Conservation (phyloP, 2,113 vertebrate species). For the Piaya cayana region DNA sequence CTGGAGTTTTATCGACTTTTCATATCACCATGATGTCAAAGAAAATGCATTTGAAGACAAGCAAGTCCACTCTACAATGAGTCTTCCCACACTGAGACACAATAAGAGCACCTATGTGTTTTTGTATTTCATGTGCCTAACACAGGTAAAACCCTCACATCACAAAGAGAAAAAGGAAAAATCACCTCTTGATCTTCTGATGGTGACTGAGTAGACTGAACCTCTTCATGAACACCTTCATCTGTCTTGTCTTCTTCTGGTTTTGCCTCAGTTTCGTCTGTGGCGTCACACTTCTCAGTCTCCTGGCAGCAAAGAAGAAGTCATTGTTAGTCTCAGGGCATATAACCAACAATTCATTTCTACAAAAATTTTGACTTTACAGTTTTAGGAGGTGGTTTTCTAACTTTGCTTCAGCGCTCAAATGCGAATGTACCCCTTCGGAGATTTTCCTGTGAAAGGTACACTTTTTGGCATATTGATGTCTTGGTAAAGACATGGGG, state of each 20-base stretch:
- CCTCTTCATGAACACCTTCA: background rate
- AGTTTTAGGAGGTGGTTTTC: background rate
- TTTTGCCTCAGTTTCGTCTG: background rate
- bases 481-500: background rate
- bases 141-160: background rate
- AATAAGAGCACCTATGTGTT: background rate
- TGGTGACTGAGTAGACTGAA: background rate
- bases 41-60: background rate
- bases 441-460: background rate
- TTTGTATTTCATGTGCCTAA: background rate
- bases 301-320: constrained; percentile 60
- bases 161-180: background rate
- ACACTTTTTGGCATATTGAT: background rate
- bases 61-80: background rate
- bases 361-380: background rate
- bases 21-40: background rate
- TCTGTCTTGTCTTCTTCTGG: constrained; percentile 39
- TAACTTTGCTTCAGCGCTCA: background rate
- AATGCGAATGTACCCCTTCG: background rate
- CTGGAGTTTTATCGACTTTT: background rate
- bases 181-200: constrained; percentile 64
- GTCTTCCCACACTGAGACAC: background rate
- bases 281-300: constrained; percentile 52
- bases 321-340: background rate
- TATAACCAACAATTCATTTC: background rate